Evolutionary conservation across 1,140 invertebrate species (phyloP).

Genomic region (Thaumatotibia leucotreta): DNA sequence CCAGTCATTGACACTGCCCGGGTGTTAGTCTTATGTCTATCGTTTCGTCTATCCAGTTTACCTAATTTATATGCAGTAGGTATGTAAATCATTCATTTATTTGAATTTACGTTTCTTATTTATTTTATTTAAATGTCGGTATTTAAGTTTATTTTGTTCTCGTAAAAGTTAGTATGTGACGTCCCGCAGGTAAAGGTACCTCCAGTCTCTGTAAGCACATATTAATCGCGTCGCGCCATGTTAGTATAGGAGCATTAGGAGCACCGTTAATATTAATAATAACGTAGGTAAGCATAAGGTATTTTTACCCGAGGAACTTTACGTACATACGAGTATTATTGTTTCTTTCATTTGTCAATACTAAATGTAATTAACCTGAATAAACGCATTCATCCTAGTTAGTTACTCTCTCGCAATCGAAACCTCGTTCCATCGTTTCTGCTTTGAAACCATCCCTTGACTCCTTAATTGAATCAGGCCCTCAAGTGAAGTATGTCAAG

Average conservation of each 20-base stretch:
- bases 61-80: constrained; percentile 1
- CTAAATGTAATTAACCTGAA: background rate
- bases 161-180: too few relatives aligned
- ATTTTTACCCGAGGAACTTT: too few relatives aligned
- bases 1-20: constrained; percentile 36
- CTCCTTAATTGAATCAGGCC: constrained; percentile 2
- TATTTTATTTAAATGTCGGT: constrained; percentile 1
- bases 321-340: too few relatives aligned
- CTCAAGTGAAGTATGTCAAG: constrained; percentile 1
- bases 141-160: too few relatives aligned
- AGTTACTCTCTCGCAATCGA: background rate
- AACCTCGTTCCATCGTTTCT: constrained; percentile 5
- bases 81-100: constrained; percentile 8
- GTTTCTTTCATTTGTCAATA: too few relatives aligned
- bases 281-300: too few relatives aligned
- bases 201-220: too few relatives aligned
- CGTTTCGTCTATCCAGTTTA: constrained; percentile 10
- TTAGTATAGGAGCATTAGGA: too few relatives aligned
- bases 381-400: background rate
- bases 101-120: constrained; percentile 1
- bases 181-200: too few relatives aligned
- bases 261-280: too few relatives aligned
- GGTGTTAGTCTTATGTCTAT: constrained; percentile 28
- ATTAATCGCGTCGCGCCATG: too few relatives aligned
- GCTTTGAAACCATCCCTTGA: constrained; percentile 1